phyloP scores from a whole-genome alignment of 2,113 vertebrate genomes.

The Chloebia gouldiae region DNA sequence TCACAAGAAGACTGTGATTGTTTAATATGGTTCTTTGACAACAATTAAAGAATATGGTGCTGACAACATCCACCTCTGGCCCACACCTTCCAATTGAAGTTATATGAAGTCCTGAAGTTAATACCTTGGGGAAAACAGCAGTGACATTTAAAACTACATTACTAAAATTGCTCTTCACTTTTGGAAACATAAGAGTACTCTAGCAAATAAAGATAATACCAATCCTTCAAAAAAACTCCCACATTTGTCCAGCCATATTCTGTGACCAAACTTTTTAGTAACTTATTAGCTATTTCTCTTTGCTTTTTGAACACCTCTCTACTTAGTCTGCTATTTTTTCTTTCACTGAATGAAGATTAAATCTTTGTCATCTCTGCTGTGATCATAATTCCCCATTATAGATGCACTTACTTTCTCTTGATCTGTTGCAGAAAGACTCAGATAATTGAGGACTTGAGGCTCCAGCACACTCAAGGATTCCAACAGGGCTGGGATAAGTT shows the following conservation, averaged over 20 bases:
- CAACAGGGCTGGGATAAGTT: slow-evolving; percentile 91
- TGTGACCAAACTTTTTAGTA: background rate
- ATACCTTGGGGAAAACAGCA: background rate
- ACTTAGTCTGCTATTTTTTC: background rate
- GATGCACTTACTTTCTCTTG: slow-evolving; percentile 90
- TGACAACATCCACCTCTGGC: background rate
- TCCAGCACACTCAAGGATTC: slow-evolving; percentile 94
- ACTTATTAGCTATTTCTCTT: background rate
- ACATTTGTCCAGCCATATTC: background rate
- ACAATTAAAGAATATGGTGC: background rate
- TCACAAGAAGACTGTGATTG: background rate
- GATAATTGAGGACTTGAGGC: slow-evolving; percentile 95
- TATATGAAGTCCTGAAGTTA: background rate
- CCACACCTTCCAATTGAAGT: background rate
- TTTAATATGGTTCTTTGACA: background rate
- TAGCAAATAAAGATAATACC: background rate
- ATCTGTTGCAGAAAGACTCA: slow-evolving; percentile 94
- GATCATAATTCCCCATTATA: background rate
- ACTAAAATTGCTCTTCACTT: background rate
- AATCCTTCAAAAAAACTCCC: background rate
- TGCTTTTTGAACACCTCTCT: background rate
- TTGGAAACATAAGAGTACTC: background rate
- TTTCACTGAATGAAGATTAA: background rate
- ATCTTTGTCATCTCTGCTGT: background rate
- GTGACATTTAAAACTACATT: background rate